Conservation (phyloP, 2,113 vertebrate species). For the Alligator mississippiensis region DNA sequence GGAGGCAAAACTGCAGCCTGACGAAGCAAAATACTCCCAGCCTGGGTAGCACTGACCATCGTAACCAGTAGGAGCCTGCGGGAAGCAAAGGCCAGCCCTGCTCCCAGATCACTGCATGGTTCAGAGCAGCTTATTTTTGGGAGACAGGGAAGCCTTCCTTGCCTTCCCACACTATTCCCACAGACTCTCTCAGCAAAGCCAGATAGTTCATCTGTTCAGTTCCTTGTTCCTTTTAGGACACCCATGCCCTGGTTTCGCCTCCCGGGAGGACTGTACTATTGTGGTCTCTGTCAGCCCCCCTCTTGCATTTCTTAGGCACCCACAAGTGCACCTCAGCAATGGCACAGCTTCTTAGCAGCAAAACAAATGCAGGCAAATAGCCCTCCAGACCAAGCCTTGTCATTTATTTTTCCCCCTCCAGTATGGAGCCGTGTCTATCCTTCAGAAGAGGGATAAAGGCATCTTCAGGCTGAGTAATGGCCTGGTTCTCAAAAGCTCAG, state of each 20-base stretch:
- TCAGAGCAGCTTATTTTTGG: background rate
- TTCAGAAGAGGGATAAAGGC: background rate
- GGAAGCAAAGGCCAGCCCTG: background rate
- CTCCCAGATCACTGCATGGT: no score
- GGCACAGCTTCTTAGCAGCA: background rate
- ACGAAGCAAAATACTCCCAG: no score
- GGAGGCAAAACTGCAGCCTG: background rate
- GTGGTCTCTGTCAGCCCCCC: background rate
- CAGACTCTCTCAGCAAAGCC: background rate
- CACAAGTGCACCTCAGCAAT: background rate
- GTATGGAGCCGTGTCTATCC: background rate
- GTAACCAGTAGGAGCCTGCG: background rate
- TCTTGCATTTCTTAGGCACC: background rate
- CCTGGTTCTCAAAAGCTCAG: constrained; percentile 12
- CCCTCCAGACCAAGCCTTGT: background rate
- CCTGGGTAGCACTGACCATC: background rate
- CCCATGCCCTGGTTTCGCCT: background rate
- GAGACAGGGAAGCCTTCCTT: background rate
- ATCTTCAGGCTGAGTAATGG: constrained; percentile 12
- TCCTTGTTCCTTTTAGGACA: background rate
- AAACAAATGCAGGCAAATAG: constrained; percentile 1
- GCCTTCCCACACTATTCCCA: background rate
- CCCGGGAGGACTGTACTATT: background rate
- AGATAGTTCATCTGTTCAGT: background rate
- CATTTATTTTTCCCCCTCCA: background rate